Base-by-base conservation (phyloP, 2,113 vertebrate genomes). In the Ciconia stormi region DNA sequence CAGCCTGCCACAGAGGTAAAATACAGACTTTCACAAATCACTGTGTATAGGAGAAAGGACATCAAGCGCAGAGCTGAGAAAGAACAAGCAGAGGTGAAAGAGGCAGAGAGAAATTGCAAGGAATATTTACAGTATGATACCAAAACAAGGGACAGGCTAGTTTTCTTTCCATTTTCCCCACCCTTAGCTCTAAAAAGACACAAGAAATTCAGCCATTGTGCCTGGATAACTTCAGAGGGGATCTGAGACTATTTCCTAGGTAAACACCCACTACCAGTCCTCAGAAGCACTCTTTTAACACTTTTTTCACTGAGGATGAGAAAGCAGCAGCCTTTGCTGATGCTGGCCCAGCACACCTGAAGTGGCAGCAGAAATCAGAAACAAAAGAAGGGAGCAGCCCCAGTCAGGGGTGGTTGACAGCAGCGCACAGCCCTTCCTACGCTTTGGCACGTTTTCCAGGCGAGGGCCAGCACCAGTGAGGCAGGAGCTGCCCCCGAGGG, bases 401-500 rank as follows among this genome's bases (percentile, higher is more conserved):
- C 9, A 46, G 25, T 6, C 20, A 65, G 20, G 34, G 6, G 16
- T 9, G 18, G 7, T 0, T 83, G 52, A 42, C 58, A 84, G 58
- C 17, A 70, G 9, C 19, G 34, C 3, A 50, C 16, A 58, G 14
- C 19, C 4, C 10, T 49, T 80, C 66, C 18, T 58, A 19, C 2
- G 3, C 20, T 67, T 59, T 20, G 29, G 26, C 17, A 6, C 2
- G 1, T 70, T 81, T 53, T 36, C 34, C 32, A 82, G 15, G 29
- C 0, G 1, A 79, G 6, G 21, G 17, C 19, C 49, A 72, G 44
- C 30, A 38, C 2, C 1, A 3, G 15, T 5, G 66, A 79, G 26
- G 16, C 2, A 56, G 70, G 53, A 71, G n/a, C 32, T 58, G 16
- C 3, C 11, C 38, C 26, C 2, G 2, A 7, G 6, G 17, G 11